phyloP scores from a whole-genome alignment of 2,797 vertebrate species.

The Malacoraja senta region DNA sequence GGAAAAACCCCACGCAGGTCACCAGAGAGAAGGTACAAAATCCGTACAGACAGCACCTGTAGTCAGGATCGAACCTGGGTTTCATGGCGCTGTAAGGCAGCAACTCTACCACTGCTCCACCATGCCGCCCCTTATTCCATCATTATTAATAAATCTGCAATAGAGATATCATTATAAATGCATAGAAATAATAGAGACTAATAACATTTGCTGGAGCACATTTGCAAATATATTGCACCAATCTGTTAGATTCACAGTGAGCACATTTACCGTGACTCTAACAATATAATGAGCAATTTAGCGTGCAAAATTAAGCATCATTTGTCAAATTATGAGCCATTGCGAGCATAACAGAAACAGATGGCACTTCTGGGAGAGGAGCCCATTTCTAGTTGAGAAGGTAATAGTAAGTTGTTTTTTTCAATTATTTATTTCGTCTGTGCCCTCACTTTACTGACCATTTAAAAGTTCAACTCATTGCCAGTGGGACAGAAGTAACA shows the following conservation, averaged over 20 bases:
- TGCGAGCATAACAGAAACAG: neutral
- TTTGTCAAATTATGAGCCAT: neutral
- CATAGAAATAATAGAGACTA: neutral
- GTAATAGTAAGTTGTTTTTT: neutral
- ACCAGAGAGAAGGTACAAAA: too few relatives aligned
- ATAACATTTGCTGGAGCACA: neutral
- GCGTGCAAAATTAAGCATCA: neutral
- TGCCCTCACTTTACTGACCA: neutral
- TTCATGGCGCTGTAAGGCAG: too few relatives aligned
- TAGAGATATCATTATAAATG: neutral
- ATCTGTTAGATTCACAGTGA: neutral
- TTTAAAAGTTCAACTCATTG: neutral
- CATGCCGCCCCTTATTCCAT: too few relatives aligned
- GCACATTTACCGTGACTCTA: neutral
- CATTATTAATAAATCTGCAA: neutral
- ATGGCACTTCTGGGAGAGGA: neutral
- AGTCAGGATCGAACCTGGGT: too few relatives aligned
- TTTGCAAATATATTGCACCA: neutral
- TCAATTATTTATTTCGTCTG: neutral
- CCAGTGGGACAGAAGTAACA: neutral
- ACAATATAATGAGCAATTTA: neutral
- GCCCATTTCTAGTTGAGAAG: neutral
- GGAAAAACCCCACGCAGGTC: too few relatives aligned
- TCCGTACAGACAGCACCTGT: too few relatives aligned
- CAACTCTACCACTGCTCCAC: too few relatives aligned